Evolutionary conservation across 2,113 vertebrate genomes (phyloP).

Genomic region (Ctenodactylus gundi): DNA sequence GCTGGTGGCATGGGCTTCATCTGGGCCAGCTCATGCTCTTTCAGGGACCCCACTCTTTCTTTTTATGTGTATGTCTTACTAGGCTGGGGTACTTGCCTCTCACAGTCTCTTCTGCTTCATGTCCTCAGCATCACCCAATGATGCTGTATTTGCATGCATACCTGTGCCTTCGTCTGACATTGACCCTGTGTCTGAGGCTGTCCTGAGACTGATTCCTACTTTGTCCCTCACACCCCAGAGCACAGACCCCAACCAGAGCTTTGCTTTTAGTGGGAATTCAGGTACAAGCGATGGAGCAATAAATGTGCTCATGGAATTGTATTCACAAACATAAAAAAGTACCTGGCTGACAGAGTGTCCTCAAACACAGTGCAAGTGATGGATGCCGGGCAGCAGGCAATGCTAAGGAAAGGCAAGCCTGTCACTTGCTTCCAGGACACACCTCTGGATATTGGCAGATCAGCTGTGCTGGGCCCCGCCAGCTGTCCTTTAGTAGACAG

Average conservation of each 20-base stretch:
- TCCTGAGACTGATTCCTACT: neutral
- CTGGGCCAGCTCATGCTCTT: neutral
- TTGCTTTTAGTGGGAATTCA: neutral
- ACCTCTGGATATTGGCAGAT: neutral
- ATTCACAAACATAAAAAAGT: neutral
- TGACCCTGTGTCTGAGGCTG: neutral
- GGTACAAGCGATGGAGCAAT: neutral
- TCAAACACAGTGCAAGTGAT: neutral
- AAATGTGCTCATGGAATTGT: neutral
- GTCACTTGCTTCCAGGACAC: neutral
- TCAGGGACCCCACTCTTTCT: neutral
- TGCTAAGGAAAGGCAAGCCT: neutral
- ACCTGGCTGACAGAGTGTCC: accelerated
- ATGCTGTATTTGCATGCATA: accelerated
- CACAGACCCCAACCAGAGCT: neutral
- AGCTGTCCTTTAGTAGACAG: neutral
- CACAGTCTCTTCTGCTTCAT: neutral
- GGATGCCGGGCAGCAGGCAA: neutral
- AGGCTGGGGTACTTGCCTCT: too few relatives aligned
- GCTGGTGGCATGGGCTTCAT: neutral
- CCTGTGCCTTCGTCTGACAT: neutral
- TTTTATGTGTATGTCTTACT: neutral
- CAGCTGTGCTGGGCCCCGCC: neutral
- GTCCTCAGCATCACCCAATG: accelerated
- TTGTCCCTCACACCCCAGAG: neutral